These are phyloP conservation scores for Emmelina monodactyla DNA, from an alignment of 2,888 invertebrate genomes.

Conservation along the genomic window DNA sequence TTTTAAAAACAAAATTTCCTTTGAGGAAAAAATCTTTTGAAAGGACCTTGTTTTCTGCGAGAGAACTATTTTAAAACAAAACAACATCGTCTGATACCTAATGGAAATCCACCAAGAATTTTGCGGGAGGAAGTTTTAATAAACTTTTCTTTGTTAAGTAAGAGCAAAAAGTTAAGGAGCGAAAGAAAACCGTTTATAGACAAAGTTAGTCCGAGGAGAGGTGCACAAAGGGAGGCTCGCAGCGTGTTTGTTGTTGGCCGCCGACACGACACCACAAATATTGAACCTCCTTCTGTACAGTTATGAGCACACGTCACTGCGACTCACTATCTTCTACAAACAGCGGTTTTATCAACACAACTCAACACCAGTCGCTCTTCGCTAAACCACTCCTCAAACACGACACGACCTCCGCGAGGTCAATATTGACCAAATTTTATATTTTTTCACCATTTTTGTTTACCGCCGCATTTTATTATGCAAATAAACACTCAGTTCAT, in stretches of 20 bases:
- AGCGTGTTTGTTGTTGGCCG: slow-evolving; percentile 11
- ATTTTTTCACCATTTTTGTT: slow-evolving; percentile 1
- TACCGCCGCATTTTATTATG: slow-evolving; percentile 1
- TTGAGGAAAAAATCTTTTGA: neutral
- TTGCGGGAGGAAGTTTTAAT: slow-evolving; percentile 23
- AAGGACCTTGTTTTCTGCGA: neutral
- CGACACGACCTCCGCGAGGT: neutral
- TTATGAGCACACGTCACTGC: slow-evolving; percentile 15
- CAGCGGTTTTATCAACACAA: neutral
- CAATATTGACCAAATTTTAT: slow-evolving; percentile 1
- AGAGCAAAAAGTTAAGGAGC: slow-evolving; percentile 19
- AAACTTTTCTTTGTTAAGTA: slow-evolving; percentile 21
- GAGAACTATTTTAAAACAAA: neutral
- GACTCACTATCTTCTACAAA: slow-evolving; percentile 10
- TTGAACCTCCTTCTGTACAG: slow-evolving; percentile 16
- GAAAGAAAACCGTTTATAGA: slow-evolving; percentile 25
- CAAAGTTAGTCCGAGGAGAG: slow-evolving; percentile 20
- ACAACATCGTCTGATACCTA: slow-evolving; percentile 22
- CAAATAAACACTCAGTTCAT: neutral
- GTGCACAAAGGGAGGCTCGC: slow-evolving; percentile 10
- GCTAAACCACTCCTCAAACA: slow-evolving; percentile 1
- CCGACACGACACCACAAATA: slow-evolving; percentile 21
- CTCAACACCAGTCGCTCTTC: neutral
- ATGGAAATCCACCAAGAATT: slow-evolving; percentile 21
- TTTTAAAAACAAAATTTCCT: neutral